A percentile compares a stretch with the other conserved stretches of the same genome.
Evolutionary conservation across 2,797 vertebrate genomes (phyloP).

Genomic region (Rhinogobio ventralis): DNA sequence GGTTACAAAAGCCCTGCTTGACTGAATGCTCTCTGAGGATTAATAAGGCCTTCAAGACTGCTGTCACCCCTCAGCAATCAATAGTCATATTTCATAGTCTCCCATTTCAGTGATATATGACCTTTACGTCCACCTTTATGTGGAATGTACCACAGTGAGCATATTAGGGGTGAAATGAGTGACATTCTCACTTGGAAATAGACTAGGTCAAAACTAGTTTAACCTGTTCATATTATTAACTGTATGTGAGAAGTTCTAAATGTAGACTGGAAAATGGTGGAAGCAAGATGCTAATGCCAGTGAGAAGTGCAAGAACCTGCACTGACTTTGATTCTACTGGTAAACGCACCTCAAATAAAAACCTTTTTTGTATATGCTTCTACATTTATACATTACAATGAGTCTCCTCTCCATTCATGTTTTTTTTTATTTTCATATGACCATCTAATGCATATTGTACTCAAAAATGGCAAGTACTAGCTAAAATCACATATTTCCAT

Average conservation of each 20-base stretch:
- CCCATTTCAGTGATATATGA: slow-evolving; percentile 52
- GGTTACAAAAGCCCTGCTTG: slow-evolving; percentile 43
- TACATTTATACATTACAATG: neutral
- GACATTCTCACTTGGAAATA: slow-evolving; percentile 12
- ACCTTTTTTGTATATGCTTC: neutral
- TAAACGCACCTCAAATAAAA: neutral
- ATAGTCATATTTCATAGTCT: slow-evolving; percentile 43
- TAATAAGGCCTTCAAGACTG: slow-evolving; percentile 48
- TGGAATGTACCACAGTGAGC: slow-evolving; percentile 20
- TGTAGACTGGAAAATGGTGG: neutral
- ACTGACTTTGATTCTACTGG: neutral
- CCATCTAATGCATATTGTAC: neutral
- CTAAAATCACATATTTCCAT: neutral
- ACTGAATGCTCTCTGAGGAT: slow-evolving; percentile 48
- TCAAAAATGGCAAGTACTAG: neutral
- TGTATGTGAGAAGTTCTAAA: neutral
- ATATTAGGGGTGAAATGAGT: neutral
- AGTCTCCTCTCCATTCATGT: neutral
- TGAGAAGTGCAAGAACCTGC: neutral
- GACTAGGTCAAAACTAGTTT: slow-evolving; percentile 30
- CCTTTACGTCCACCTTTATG: slow-evolving; percentile 25
- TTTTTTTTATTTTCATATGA: neutral
- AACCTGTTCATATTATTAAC: slow-evolving; percentile 11
- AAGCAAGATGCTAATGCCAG: neutral
- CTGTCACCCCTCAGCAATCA: slow-evolving; percentile 50